A percentile compares a stretch with the other conserved stretches of the same genome.
Conservation (phyloP, 2,797 vertebrate genomes). For the Falco novaeseelandiae region DNA sequence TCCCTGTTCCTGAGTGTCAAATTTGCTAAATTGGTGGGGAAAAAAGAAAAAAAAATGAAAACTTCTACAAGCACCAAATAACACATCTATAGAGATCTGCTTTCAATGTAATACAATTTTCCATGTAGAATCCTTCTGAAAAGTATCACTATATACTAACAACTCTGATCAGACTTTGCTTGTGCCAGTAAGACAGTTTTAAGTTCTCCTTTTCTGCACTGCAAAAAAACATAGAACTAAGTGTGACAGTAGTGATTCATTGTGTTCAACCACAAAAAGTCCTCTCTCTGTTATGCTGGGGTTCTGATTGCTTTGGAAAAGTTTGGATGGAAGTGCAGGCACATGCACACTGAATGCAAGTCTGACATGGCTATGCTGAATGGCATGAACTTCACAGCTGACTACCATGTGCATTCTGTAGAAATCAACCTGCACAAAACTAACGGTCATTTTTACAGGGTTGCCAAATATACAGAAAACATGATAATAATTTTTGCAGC, state of each 20-base stretch:
- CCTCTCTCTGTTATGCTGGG: not conserved
- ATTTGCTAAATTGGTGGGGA: not conserved
- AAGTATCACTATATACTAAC: not conserved
- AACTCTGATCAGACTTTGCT: not conserved
- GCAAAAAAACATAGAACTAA: not conserved
- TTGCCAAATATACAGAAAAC: not conserved
- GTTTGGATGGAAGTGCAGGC: not conserved
- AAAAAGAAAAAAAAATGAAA: not conserved
- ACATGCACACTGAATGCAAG: not conserved
- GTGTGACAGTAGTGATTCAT: not conserved
- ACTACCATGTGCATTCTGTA: not conserved
- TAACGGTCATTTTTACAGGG: not conserved
- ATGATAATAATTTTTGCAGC: not conserved
- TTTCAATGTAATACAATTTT: not conserved
- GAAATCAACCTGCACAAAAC: not conserved
- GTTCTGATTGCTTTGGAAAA: not conserved
- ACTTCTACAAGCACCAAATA: not conserved
- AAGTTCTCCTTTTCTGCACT: not conserved
- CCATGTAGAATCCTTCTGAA: not conserved
- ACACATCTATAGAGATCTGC: not conserved
- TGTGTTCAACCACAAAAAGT: not conserved
- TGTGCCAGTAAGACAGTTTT: not conserved
- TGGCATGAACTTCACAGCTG: not conserved
- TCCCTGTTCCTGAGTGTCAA: not conserved
- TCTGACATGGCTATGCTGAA: not conserved